These are phyloP conservation scores for Chelonus formosanus DNA, from an alignment of 2,888 invertebrate species.

Conservation along the genomic window DNA sequence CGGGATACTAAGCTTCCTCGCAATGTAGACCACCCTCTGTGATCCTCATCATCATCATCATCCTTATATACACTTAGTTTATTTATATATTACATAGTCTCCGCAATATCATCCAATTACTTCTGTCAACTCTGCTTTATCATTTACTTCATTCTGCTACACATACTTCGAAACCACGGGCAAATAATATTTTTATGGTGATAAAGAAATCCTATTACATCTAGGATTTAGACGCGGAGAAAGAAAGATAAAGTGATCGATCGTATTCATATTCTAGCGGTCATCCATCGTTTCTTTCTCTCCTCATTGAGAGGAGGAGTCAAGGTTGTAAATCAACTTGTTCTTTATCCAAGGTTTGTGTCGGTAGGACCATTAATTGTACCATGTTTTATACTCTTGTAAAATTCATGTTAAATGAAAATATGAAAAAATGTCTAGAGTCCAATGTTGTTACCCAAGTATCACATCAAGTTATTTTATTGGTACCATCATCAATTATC, in stretches of 20 bases:
- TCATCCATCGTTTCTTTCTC: slow-evolving; percentile 23
- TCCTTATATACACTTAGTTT: neutral
- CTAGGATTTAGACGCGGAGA: neutral
- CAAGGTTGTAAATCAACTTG: slow-evolving; percentile 41
- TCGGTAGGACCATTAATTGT: slow-evolving; percentile 45
- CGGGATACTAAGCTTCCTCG: slow-evolving; percentile 28
- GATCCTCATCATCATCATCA: slow-evolving; percentile 2
- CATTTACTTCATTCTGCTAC: neutral
- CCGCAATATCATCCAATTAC: no score
- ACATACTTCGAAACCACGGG: no score
- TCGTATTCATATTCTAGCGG: slow-evolving; percentile 19
- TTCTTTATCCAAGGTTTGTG: slow-evolving; percentile 31
- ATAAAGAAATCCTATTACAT: neutral
- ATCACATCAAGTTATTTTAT: no score
- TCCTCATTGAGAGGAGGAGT: slow-evolving; percentile 39
- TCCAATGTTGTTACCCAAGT: no score
- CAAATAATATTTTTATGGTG: no score
- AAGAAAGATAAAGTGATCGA: neutral
- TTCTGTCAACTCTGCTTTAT: no score
- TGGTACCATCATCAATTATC: neutral
- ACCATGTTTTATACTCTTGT: slow-evolving; percentile 43
- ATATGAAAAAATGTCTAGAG: slow-evolving; percentile 2
- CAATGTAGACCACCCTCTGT: slow-evolving; percentile 30
- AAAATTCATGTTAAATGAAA: slow-evolving; percentile 41
- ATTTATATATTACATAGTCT: neutral